A percentile compares a stretch with the other conserved stretches of the same genome.
These are phyloP conservation scores for Cepphus grylle DNA, from an alignment of 2,113 vertebrate genomes.

Conservation along the genomic window DNA sequence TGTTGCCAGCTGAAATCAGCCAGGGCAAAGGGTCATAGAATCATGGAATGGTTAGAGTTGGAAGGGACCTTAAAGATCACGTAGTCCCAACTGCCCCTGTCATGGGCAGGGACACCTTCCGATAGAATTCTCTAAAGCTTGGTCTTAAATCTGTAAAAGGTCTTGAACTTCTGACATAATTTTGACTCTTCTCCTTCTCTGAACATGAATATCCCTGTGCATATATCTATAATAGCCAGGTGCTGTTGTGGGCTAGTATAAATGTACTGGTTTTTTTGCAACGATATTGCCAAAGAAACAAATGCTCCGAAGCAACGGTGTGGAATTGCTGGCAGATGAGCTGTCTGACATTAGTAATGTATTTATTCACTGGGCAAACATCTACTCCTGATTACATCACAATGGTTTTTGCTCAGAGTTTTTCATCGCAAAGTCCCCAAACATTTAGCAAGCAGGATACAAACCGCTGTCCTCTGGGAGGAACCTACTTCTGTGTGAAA, in stretches of 20 bases:
- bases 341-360: neutral
- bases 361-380: neutral
- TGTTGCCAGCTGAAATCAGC: neutral
- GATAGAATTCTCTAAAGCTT: neutral
- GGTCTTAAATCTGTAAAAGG: neutral
- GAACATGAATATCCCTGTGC: neutral
- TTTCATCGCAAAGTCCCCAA: neutral
- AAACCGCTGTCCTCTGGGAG: rapidly evolving
- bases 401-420: neutral
- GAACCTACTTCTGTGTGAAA: neutral
- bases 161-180: neutral
- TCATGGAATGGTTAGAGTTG: neutral
- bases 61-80: neutral
- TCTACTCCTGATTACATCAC: neutral
- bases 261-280: neutral
- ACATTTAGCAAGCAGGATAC: neutral
- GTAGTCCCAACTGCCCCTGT: neutral
- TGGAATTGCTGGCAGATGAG: neutral
- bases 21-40: neutral
- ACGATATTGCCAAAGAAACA: neutral
- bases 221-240: neutral
- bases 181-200: neutral
- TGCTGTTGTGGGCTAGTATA: neutral
- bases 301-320: neutral
- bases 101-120: neutral